Evolutionary conservation across 1,140 invertebrate species (phyloP), one percentile per base, ranked within the genome.

Genomic region (Stegodyphus dumicola): DNA sequence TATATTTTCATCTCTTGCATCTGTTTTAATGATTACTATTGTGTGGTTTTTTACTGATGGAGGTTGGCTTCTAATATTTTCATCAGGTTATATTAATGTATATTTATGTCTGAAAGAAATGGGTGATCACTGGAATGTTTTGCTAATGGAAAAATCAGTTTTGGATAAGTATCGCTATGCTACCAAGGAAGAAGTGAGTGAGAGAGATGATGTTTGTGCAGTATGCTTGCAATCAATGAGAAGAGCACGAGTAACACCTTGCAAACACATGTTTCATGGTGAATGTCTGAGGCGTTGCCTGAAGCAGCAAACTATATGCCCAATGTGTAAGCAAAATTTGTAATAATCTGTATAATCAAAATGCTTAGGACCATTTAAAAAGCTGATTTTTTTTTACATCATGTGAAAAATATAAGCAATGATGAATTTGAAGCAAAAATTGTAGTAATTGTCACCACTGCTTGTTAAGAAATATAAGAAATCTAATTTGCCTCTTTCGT

Each of bases 251-350:
- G 92, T 95, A 1, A 95, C 94, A 2, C 94, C 94, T 1, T 95
- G 94, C 88, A 93, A 94, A 69, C 94, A 95, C 89, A 92, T 94
- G 88, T 95, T 95, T 90, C 94, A 95, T 88, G 94, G 94, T 0
- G 94, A 93, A 88, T 95, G 94, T 89, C 90, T 95, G 18, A 90
- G 94, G 86, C 92, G 92, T 81, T 95, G 94, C 89, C 90, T 95
- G 2, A 94, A 93, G 87, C 91, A 92, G n/a, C 93, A 92, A 48
- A 65, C 94, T 80, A 92, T 92, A 77, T 95, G 94, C 88, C 94
- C 94, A 0, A 93, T 95, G 87, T 95, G 94, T 89, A 94, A 93
- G 87, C 89, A 92, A 85, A 91, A 92, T 86, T 90, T 93, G 48
- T 85, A 77, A 66, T n/a, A 60, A 15, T 51, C 11, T 56, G 33